A percentile compares a stretch with the other conserved stretches of the same genome.
These are phyloP conservation scores for Aspidiotus destructor DNA, from an alignment of 2,888 invertebrate species.

Conservation along the genomic window DNA sequence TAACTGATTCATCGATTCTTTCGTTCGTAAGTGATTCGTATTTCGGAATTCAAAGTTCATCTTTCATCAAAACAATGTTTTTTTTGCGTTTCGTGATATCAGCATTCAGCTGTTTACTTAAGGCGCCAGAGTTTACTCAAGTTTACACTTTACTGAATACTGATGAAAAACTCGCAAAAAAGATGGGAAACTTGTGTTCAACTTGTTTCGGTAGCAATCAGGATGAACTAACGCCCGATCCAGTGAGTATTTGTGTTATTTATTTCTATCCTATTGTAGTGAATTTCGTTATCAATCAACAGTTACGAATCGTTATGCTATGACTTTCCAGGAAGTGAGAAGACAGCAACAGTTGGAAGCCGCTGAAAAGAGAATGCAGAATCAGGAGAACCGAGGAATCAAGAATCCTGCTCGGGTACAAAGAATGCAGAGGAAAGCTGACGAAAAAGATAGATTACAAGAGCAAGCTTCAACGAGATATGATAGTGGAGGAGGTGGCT, in stretches of 20 bases:
- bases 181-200: neutral
- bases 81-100: too few relatives aligned
- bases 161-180: too few relatives aligned
- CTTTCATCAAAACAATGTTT: too few relatives aligned
- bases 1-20: too few relatives aligned
- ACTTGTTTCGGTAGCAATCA: neutral
- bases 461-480: constrained; percentile 45
- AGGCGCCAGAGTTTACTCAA: too few relatives aligned
- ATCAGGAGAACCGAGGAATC: constrained; percentile 54
- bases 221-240: neutral
- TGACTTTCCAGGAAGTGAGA: constrained; percentile 9
- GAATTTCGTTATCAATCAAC: neutral
- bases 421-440: constrained; percentile 50
- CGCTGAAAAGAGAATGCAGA: constrained; percentile 53
- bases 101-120: too few relatives aligned
- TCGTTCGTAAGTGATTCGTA: too few relatives aligned
- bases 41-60: too few relatives aligned
- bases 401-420: constrained; percentile 54
- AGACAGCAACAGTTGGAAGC: constrained; percentile 54
- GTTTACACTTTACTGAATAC: too few relatives aligned
- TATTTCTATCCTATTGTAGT: neutral
- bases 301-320: too few relatives aligned
- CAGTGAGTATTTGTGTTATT: neutral
- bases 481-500: constrained; percentile 33
- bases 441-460: constrained; percentile 45